phyloP scores from a whole-genome alignment of 1,140 invertebrate genomes.

The Argopecten irradians region DNA sequence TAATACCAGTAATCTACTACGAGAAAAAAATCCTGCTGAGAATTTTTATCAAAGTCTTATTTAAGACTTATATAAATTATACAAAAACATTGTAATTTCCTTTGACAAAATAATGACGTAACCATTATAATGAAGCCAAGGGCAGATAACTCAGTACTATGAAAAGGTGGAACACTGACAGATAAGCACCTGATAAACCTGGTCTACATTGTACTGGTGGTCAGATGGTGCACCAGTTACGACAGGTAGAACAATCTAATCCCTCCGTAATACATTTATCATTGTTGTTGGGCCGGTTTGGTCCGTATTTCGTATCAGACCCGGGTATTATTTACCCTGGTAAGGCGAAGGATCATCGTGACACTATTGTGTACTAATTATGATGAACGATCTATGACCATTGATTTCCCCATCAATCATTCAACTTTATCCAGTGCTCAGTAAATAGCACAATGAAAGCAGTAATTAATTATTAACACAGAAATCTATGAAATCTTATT shows the following conservation, averaged over 20 bases:
- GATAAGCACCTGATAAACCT: no score
- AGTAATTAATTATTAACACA: constrained; percentile 12
- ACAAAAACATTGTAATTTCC: no score
- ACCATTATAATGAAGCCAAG: no score
- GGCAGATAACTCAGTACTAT: no score
- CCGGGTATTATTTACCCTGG: not conserved
- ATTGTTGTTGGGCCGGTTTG: not conserved
- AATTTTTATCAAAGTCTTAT: no score
- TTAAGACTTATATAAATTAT: no score
- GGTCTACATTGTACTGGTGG: no score
- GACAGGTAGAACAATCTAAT: not conserved
- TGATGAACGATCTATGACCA: constrained; percentile 16
- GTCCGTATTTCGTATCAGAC: not conserved
- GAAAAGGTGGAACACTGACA: no score
- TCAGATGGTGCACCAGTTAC: constrained; percentile 3
- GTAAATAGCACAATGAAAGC: constrained; percentile 21
- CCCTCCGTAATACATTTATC: not conserved
- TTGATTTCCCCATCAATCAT: not conserved
- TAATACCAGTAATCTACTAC: no score
- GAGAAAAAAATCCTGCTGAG: no score
- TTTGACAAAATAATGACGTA: no score
- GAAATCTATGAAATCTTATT: constrained; percentile 19
- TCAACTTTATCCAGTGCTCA: not conserved
- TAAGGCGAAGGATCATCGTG: not conserved
- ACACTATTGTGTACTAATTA: not conserved